Evolutionary conservation across 2,797 vertebrate genomes (phyloP).

Genomic region (Leuciscus waleckii): DNA sequence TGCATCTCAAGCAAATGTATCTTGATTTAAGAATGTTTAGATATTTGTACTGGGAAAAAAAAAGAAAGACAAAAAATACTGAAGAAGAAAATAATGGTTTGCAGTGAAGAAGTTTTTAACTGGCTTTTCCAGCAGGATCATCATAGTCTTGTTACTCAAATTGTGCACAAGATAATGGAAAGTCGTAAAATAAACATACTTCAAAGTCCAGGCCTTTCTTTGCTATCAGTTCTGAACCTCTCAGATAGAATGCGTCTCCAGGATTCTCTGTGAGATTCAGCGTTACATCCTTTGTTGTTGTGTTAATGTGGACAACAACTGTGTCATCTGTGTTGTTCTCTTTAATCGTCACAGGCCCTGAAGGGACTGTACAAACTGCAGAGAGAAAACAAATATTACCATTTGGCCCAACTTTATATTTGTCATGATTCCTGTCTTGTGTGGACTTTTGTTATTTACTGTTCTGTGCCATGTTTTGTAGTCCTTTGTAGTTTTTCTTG

Average conservation of each 20-base stretch:
- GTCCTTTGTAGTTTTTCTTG: too few species aligned
- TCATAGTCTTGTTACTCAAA: neutral
- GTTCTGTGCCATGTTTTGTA: too few species aligned
- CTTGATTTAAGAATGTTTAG: neutral
- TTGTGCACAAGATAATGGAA: neutral
- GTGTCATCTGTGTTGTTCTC: conserved; percentile 79
- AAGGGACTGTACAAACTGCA: conserved; percentile 77
- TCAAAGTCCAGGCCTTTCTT: conserved; percentile 81
- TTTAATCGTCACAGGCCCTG: conserved; percentile 70
- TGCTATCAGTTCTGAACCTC: conserved; percentile 71
- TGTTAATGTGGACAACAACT: conserved; percentile 72
- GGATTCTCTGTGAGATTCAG: conserved; percentile 75
- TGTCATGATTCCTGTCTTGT: too few species aligned
- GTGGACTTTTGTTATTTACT: too few species aligned
- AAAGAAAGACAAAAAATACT: neutral
- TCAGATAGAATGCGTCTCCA: conserved; percentile 75
- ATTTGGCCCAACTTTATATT: neutral
- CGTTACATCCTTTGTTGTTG: conserved; percentile 65
- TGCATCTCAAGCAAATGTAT: neutral
- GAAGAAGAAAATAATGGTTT: neutral
- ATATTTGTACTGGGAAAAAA: neutral
- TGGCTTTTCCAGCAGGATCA: neutral
- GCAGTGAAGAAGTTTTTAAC: neutral
- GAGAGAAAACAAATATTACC: conserved; percentile 49
- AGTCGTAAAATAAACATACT: conserved; percentile 61